These are phyloP conservation scores for Nipponacmea schrenckii DNA, from an alignment of 2,888 invertebrate genomes.

Conservation along the genomic window DNA sequence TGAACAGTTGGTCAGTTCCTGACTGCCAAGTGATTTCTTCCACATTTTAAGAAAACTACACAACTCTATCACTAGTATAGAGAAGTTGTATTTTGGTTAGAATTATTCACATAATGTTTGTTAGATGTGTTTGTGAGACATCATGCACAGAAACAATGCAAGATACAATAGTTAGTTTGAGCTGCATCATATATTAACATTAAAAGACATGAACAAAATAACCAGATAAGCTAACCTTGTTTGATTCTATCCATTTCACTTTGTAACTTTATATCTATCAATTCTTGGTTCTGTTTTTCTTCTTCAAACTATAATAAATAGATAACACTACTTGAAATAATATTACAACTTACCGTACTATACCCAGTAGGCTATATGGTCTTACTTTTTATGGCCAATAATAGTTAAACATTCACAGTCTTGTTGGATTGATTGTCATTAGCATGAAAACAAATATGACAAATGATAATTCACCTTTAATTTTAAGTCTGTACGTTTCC, in stretches of 20 bases:
- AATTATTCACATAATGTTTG: too few relatives aligned
- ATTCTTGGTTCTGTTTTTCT: constrained; percentile 55
- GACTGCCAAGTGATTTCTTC: too few relatives aligned
- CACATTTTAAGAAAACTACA: constrained; percentile 2
- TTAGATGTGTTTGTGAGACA: too few relatives aligned
- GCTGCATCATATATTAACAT: too few relatives aligned
- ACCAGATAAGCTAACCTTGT: constrained; percentile 35
- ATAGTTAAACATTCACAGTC: neutral
- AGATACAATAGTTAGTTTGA: too few relatives aligned
- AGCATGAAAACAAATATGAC: neutral
- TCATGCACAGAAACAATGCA: too few relatives aligned
- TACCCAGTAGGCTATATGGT: neutral
- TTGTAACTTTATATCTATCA: constrained; percentile 56
- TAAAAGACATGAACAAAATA: too few relatives aligned
- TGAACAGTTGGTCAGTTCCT: too few relatives aligned
- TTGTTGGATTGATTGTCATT: neutral
- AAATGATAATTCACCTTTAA: constrained; percentile 44
- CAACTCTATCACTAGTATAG: too few relatives aligned
- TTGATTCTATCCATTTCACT: constrained; percentile 57
- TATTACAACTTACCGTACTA: neutral
- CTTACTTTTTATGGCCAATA: neutral
- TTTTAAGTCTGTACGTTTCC: constrained; percentile 56
- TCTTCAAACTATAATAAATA: constrained; percentile 52
- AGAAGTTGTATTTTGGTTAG: too few relatives aligned
- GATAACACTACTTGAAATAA: constrained; percentile 1